Evolutionary conservation across 2,888 invertebrate species (phyloP).

Genomic region (Nephrotoma appendiculata): DNA sequence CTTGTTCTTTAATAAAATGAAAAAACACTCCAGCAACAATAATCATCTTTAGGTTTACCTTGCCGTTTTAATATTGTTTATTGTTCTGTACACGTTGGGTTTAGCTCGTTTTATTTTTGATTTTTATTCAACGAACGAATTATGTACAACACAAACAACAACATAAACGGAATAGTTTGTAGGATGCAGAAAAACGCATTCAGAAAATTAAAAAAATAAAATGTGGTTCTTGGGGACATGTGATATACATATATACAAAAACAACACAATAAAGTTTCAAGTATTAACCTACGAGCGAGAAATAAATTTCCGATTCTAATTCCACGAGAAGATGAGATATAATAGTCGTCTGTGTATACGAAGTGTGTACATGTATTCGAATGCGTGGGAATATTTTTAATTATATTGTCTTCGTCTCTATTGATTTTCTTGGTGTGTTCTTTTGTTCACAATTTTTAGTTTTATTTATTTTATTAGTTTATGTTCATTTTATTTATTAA

Average conservation of each 20-base stretch:
- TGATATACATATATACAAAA: not conserved
- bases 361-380: not conserved
- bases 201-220: not conserved
- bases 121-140: not conserved
- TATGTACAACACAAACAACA: not conserved
- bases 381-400: not conserved
- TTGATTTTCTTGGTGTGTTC: not conserved
- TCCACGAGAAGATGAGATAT: not conserved
- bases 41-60: not conserved
- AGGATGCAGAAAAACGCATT: not conserved
- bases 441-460: not conserved
- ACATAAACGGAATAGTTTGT: not conserved
- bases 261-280: not conserved
- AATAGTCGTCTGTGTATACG: not conserved
- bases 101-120: not conserved
- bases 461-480: not conserved
- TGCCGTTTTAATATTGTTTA: not conserved
- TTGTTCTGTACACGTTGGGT: not conserved
- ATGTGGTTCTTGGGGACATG: not conserved
- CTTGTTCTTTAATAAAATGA: not conserved
- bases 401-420: not conserved
- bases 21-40: not conserved
- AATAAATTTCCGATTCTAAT: not conserved
- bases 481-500: not conserved
- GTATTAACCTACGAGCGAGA: not conserved